phyloP scores from a whole-genome alignment of 1,140 invertebrate genomes.

The Aphelenchoides besseyi region DNA sequence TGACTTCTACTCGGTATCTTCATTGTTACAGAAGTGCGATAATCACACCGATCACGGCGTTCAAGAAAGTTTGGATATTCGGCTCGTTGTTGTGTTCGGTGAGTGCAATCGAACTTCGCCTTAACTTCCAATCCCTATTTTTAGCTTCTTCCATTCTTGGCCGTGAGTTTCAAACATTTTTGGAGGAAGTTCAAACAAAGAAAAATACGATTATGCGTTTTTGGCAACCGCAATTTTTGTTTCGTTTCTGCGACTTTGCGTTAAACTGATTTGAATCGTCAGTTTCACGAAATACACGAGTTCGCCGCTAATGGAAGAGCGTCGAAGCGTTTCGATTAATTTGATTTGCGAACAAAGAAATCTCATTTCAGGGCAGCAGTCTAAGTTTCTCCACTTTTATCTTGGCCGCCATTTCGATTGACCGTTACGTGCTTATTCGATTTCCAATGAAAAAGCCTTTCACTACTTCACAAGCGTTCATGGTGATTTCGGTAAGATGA shows the following conservation, averaged over 20 bases:
- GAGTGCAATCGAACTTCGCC: not conserved
- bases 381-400: slow-evolving; percentile 58
- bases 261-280: too few relatives aligned
- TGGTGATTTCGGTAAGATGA: slow-evolving; percentile 54
- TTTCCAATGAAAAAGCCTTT: slow-evolving; percentile 62
- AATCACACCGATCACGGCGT: slow-evolving; percentile 62
- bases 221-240: not conserved
- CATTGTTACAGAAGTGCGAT: too few relatives aligned
- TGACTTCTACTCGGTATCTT: too few relatives aligned
- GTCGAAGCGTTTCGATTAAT: too few relatives aligned
- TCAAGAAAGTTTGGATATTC: slow-evolving; percentile 60
- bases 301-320: too few relatives aligned
- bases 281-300: too few relatives aligned
- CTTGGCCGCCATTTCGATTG: slow-evolving; percentile 59
- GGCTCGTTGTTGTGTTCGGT: slow-evolving; percentile 49
- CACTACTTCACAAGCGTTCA: slow-evolving; percentile 46
- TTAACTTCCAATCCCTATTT: not conserved
- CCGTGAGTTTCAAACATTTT: slow-evolving; percentile 4
- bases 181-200: not conserved
- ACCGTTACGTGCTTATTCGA: slow-evolving; percentile 57
- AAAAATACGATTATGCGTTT: not conserved
- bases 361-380: slow-evolving; percentile 47
- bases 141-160: slow-evolving; percentile 6
- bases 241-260: too few relatives aligned
- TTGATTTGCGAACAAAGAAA: slow-evolving; percentile 2